Evolutionary conservation across 37 sponge, comb jelly and placozoan genomes (phyloP), one percentile per base, ranked within the genome.

Genomic region (Cladorhizidae sp.): DNA sequence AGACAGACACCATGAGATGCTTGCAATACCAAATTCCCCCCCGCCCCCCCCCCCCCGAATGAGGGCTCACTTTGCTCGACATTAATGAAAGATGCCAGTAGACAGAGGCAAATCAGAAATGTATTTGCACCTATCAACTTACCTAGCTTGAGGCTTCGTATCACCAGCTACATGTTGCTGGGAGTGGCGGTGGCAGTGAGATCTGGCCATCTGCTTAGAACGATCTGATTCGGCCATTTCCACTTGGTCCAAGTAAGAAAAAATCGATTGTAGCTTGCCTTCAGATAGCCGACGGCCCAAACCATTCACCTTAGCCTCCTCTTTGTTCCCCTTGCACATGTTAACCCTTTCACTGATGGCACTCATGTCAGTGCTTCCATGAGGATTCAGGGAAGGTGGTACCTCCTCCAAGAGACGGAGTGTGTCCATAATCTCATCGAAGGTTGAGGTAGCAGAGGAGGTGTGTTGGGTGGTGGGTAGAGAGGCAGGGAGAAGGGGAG

Each of bases 371-470:
- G 64, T 61, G 36, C 63, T 18, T 5, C 49, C 9, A 45, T 45
- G 49, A 40, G 49, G 72, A 26, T 54, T 23, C 49, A 93, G 67
- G n/a, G 89, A 89, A 14, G 75, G 69, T 40, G 92, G 92, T 15
- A 64, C 90, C 22, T 81, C 93, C 52, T 95, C 96, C 31, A 95
- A 73, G 38, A 89, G 79, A 38, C 76, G 79, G 68, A 95, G 85
- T 9, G 96, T 85, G 20, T 88, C 88, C 41, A 92, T 29, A 28
- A 95, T 79, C 26, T 88, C 84, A 45, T 79, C 40, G 41, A 76
- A 85, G 28, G 42, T 26, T 72, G 72, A 38, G 8, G 67, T 17
- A 7, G 2, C 26, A 25, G 23, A 22, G 40, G 29, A 21, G 12
- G 11, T 18, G 22, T 71, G 49, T 5, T 35, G 3, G n/a, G 35